Evolutionary conservation across 92 coral and sea anemone species (phyloP), one percentile per base, ranked within the genome.

Genomic region (Nematostella vectensis): DNA sequence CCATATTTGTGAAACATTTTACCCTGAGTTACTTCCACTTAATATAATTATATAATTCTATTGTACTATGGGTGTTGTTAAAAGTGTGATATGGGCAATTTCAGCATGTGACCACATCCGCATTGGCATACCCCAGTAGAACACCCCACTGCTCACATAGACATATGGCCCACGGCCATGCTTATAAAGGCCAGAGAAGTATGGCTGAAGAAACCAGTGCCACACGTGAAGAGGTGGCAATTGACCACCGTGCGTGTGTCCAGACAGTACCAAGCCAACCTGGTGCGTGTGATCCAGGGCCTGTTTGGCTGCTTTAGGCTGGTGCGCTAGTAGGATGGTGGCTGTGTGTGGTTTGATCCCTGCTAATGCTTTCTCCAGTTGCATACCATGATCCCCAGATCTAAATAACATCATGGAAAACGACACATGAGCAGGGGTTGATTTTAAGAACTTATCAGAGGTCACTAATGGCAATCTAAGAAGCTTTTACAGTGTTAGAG

Each of bases 91-190:
- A 49, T 76, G 75, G 29, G 85, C 57, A 27, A 87, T 77, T 59
- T 87, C 96, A 27, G 89, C 69, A 8, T 60, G 44, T 0, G 96
- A 87, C 73, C 65, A 72, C 22, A 82, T 59, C 27, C 96, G 68
- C 96, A 87, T 87, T 3, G 96, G 96, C 82, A 87, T 82, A 0
- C 96, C 96, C 96, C 96, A 87, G 54, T 71, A 77, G 48, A 71
- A 65, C 8, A 71, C 73, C n/a, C 96, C 96, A 33, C 82, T 71
- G 25, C 78, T 77, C 8, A 87, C 86, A 33, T 87, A 82, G 4
- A 87, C 76, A 50, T 77, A 63, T 2, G 76, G 55, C 11, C 85
- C 85, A 4, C 70, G 38, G 31, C 71, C 69, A 55, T 79, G 89
- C 36, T 48, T 45, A 50, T 87, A 82, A 58, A 87, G 51, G 10